Percentiles rank a stretch among this genome's conserved stretches.
Evolutionary conservation across 2,888 invertebrate genomes (phyloP).

Genomic region (Amphipyra tragopoginis): DNA sequence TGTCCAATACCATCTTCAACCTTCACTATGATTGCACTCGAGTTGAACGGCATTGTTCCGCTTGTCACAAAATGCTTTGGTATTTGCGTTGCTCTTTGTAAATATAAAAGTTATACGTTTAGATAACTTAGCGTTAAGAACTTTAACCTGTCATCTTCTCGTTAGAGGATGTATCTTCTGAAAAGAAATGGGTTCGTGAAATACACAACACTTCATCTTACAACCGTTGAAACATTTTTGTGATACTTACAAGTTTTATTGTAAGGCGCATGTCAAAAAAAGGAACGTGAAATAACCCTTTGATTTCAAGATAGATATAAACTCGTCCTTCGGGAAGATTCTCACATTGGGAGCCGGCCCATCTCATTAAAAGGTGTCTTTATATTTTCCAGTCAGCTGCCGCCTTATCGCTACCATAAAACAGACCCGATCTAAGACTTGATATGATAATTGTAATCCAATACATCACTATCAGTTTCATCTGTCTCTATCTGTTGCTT

Average conservation of each 20-base stretch:
- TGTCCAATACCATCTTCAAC: constrained; percentile 74
- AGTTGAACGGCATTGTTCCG: constrained; percentile 63
- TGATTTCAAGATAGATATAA: constrained; percentile 74
- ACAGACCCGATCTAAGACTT: constrained; percentile 75
- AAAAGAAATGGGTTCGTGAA: constrained; percentile 8
- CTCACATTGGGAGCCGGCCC: constrained; percentile 76
- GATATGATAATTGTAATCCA: constrained; percentile 87
- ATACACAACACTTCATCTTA: constrained; percentile 1
- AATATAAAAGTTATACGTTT: constrained; percentile 34
- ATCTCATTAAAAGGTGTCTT: constrained; percentile 85
- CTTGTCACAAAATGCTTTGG: constrained; percentile 56
- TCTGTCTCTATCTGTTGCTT: constrained; percentile 68
- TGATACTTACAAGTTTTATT: constrained; percentile 11
- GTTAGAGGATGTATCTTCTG: constrained; percentile 1
- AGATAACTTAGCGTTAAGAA: constrained; percentile 10
- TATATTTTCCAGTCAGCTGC: constrained; percentile 82
- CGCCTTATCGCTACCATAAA: constrained; percentile 81
- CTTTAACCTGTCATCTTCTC: constrained; percentile 7
- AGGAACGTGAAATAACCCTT: constrained; percentile 69
- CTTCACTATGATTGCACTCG: constrained; percentile 69
- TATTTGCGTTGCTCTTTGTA: constrained; percentile 53
- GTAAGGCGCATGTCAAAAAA: constrained; percentile 27
- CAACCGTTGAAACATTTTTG: constrained; percentile 1
- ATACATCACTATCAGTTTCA: constrained; percentile 78
- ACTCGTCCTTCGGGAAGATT: constrained; percentile 68